phyloP scores from a whole-genome alignment of 2,888 invertebrate genomes.

The Selenia dentaria region DNA sequence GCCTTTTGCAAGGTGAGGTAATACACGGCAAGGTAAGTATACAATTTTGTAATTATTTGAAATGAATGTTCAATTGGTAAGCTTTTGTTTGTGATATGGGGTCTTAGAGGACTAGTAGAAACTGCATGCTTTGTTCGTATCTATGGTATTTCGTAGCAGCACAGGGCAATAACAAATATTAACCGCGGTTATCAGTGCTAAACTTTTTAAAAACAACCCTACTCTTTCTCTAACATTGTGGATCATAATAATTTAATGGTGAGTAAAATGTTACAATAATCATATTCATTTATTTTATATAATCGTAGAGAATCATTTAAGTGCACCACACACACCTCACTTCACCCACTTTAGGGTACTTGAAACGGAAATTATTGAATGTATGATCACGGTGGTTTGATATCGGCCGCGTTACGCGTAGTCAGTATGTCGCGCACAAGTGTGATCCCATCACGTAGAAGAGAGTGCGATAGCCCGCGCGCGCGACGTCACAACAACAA shows the following conservation, averaged over 20 bases:
- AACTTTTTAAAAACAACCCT: slow-evolving; percentile 34
- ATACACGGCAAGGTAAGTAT: slow-evolving; percentile 64
- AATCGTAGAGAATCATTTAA: slow-evolving; percentile 46
- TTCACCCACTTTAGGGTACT: slow-evolving; percentile 49
- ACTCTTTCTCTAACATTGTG: slow-evolving; percentile 48
- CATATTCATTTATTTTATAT: slow-evolving; percentile 42
- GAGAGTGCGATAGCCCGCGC: slow-evolving; percentile 45
- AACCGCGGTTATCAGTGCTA: slow-evolving; percentile 55
- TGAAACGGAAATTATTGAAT: slow-evolving; percentile 35
- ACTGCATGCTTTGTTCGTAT: slow-evolving; percentile 61
- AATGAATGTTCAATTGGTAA: slow-evolving; percentile 43
- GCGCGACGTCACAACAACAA: slow-evolving; percentile 9
- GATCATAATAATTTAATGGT: slow-evolving; percentile 57
- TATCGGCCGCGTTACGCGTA: slow-evolving; percentile 32
- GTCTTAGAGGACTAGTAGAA: slow-evolving; percentile 52
- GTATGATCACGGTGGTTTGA: slow-evolving; percentile 42
- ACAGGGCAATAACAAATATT: slow-evolving; percentile 35
- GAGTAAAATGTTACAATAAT: slow-evolving; percentile 53
- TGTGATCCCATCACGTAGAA: slow-evolving; percentile 57
- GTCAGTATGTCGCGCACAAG: slow-evolving; percentile 43
- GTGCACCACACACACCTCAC: slow-evolving; percentile 62
- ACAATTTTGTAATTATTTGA: slow-evolving; percentile 38
- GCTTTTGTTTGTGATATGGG: slow-evolving; percentile 70
- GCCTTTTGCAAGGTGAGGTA: slow-evolving; percentile 77
- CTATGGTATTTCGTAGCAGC: slow-evolving; percentile 41